Base-by-base conservation (phyloP, 2,888 invertebrate genomes). In the Augochlorella aurata region DNA sequence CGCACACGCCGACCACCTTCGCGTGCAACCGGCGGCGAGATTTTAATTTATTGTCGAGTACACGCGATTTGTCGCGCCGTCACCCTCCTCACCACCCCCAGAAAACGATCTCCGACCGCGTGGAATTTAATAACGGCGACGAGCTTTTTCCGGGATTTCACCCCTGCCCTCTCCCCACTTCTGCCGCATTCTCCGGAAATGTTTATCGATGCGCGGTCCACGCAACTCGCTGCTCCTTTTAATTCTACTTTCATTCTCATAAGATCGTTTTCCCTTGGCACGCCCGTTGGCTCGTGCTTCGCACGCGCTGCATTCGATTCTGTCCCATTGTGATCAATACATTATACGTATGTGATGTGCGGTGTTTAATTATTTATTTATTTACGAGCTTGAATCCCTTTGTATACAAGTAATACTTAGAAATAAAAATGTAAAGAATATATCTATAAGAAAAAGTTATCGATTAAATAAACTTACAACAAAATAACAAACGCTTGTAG, bases 61-160 rank as follows among this genome's bases (percentile, higher is more conserved):
- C 29, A 21, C n/a, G n/a, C 58, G 38, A 68, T 74, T 69, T 44
- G 63, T 8, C 21, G 29, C 14, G 14, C 14, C 21, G 45, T n/a
- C 14, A 18, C 16, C 9, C 24, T 0, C 47, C 10, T 21, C n/a
- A 24, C 16, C 68, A 63, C 2, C 63, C 18, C 10, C 18, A 44
- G 2, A n/a, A 38, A 14, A 50, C 63, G 50, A 21, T 50, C 47
- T 63, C 58, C 61, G n/a, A 16, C 63, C 58, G 63, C 47, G 16
- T 63, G 70, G 50, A 70, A 76, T 69, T 76, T 70, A 75, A 75
- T 75, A 75, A 69, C 58, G n/a, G 38, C 68, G 47, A 38, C 68
- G 21, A 50, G 50, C 16, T 65, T 50, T 65, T 73, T 65, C 73
- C 65, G 38, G 50, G 73, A 44, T 73, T 73, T 73, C 44, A 16